Percentiles rank a stretch among this genome's conserved stretches.
Evolutionary conservation across 2,113 vertebrate genomes (phyloP).

Genomic region (Anser brachyrhynchus): DNA sequence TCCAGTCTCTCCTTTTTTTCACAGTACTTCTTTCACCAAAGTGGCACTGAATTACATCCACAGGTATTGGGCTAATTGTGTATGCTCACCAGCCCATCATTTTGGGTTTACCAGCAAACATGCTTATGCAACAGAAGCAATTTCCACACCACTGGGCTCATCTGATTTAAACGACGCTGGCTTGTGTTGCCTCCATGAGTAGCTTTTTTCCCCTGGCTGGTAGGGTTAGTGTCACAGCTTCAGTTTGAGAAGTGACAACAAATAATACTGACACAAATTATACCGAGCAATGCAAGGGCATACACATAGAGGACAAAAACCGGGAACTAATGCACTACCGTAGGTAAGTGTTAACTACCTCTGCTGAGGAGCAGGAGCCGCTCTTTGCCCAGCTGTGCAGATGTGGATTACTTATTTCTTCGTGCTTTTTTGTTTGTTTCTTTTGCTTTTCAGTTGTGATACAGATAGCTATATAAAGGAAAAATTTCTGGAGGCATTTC

Average conservation of each 20-base stretch:
- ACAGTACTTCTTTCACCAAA: neutral
- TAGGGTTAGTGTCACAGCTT: constrained; percentile 59
- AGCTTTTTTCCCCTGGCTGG: constrained; percentile 62
- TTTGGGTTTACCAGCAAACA: constrained; percentile 49
- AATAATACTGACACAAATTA: constrained; percentile 53
- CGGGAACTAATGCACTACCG: neutral
- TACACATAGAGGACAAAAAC: neutral
- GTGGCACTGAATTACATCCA: neutral
- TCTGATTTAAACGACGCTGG: constrained; percentile 68
- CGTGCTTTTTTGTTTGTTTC: neutral
- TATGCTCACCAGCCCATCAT: neutral
- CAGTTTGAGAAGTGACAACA: constrained; percentile 44
- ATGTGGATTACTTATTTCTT: neutral
- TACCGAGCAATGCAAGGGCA: neutral
- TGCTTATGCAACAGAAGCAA: constrained; percentile 53
- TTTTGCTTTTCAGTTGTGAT: neutral
- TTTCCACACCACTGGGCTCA: constrained; percentile 54
- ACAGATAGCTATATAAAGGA: neutral
- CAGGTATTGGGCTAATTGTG: neutral
- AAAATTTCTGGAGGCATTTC: neutral
- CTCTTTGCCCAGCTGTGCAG: neutral
- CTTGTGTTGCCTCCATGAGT: constrained; percentile 37
- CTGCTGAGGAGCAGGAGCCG: neutral
- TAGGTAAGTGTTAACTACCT: neutral
- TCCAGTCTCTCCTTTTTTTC: neutral